Evolutionary conservation across 2,113 vertebrate genomes (phyloP).

Genomic region (Laticauda laticaudata): DNA sequence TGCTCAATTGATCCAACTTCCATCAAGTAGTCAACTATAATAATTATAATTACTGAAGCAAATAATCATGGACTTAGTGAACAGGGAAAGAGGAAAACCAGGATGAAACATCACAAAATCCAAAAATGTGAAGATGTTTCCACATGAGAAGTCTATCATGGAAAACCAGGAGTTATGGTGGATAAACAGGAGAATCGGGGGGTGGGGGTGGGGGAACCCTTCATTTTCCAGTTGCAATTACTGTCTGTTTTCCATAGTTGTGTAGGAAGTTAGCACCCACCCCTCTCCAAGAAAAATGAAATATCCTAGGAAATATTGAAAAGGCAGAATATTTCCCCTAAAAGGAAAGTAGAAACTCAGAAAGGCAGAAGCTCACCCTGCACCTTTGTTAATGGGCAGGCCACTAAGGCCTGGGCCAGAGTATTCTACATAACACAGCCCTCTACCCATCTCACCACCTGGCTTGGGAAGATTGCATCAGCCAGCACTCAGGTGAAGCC

Average conservation of each 20-base stretch:
- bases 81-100: neutral
- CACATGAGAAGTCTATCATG: neutral
- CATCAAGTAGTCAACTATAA: neutral
- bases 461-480: no score
- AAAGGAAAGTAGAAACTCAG: no score
- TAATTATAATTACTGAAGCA: neutral
- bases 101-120: neutral
- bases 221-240: neutral
- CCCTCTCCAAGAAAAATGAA: no score
- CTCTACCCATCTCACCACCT: no score
- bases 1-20: neutral
- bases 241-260: neutral
- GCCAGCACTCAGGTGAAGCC: no score
- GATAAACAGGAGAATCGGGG: neutral
- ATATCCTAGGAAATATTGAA: no score
- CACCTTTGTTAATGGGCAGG: no score
- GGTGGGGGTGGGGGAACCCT: fast-evolving
- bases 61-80: neutral
- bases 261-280: no score
- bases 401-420: no score
- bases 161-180: neutral
- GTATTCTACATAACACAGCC: no score
- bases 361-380: no score
- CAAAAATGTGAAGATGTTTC: neutral
- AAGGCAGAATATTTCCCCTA: no score